Evolutionary conservation across 1,140 invertebrate genomes (phyloP), one percentile per base, ranked within the genome.

Genomic region (Steinernema khuongi): DNA sequence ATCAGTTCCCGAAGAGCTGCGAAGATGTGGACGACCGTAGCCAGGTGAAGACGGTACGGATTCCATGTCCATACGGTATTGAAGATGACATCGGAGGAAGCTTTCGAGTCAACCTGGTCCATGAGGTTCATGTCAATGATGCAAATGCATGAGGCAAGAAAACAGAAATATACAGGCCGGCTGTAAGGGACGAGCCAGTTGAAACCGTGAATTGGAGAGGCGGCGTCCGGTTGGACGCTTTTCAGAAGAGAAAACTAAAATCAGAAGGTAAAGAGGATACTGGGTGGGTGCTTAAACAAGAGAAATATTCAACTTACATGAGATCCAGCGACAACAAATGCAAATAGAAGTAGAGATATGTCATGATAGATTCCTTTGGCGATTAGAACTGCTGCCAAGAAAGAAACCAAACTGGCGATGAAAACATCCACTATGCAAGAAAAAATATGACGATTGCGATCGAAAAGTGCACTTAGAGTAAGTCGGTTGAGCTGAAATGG

Each of bases 161-260:
- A 75, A 81, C 93, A 94, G 85, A 97, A 99, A 85, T 99, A 99
- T 22, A 97, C 91, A 17, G 96, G 93, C 73, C 96, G 89, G 85
- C 89, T 89, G 78, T 95, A 97, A 30, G 94, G 91, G 28, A 97
- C 93, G 71, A 97, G 91, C 79, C 93, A 91, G 87, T 99, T 99
- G 85, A 96, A 98, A 1, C 96, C 96, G 86, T 89, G 83, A 60
- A 95, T 95, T 0, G 96, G 96, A 1, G 95, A 98, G 0, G 96
- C 92, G 0, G 96, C 94, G 87, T 99, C 96, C 0, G 96, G 96
- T 84, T 99, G 96, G 1, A 99, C 96, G 86, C 94, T 97, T 87
- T 99, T 99, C 18, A 99, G 87, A 67, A 99, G 87, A 0, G 95
- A 98, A 86, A 99, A 99, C 85, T 99, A 95, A 85, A 94, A 96